These are phyloP conservation scores for Phrynocephalus forsythii DNA, from an alignment of 2,797 vertebrate genomes.

Conservation along the genomic window DNA sequence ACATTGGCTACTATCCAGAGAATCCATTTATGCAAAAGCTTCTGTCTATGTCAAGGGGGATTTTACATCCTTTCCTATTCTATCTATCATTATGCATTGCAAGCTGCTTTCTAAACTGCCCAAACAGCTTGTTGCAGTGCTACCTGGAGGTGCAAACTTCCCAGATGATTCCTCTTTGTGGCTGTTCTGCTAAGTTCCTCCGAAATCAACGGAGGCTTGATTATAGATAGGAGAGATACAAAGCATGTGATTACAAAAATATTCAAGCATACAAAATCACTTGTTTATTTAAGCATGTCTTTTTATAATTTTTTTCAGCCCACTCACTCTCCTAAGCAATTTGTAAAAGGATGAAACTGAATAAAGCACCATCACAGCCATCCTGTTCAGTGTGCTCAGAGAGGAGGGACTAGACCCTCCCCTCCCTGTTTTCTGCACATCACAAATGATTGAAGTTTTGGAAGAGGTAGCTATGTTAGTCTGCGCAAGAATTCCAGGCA, in stretches of 20 bases:
- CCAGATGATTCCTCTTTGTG: neutral
- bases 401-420: too few relatives aligned
- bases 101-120: neutral
- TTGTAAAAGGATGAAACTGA: neutral
- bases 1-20: slow-evolving; percentile 9
- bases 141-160: neutral
- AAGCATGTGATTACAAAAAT: neutral
- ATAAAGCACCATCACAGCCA: neutral
- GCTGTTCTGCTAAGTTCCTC: neutral
- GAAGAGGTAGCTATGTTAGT: too few relatives aligned
- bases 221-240: neutral
- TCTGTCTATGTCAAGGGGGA: neutral
- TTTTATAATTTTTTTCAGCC: neutral
- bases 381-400: too few relatives aligned
- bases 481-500: too few relatives aligned
- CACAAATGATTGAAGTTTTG: too few relatives aligned
- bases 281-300: neutral
- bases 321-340: neutral
- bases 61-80: neutral
- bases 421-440: too few relatives aligned
- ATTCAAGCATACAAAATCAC: neutral
- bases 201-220: neutral
- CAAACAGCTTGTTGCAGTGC: neutral
- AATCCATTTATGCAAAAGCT: slow-evolving; percentile 10
- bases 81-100: neutral